Evolutionary conservation across 2,113 vertebrate genomes (phyloP).

Genomic region (Desmodus rotundus): DNA sequence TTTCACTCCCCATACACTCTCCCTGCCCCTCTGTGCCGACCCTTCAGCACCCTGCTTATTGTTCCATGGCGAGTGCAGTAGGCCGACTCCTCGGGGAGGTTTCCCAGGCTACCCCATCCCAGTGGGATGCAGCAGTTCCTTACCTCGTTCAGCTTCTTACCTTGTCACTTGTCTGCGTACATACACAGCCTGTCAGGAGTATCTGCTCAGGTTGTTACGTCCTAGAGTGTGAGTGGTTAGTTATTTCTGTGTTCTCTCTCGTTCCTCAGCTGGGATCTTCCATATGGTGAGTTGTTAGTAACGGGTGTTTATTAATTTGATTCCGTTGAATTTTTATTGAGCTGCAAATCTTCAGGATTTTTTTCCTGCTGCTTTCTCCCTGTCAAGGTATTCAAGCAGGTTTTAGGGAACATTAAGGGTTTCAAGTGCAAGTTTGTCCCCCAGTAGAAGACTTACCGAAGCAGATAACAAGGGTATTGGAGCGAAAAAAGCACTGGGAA

Average conservation of each 20-base stretch:
- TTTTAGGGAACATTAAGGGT: background rate
- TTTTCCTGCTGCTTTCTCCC: constrained; percentile 47
- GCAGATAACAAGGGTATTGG: constrained; percentile 27
- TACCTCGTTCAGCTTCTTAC: background rate
- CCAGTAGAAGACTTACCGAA: background rate
- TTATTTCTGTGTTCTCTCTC: background rate
- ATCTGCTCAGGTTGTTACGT: background rate
- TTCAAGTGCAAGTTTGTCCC: constrained; percentile 45
- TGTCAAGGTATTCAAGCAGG: background rate
- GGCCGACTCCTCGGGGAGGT: background rate
- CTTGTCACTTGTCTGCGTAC: background rate
- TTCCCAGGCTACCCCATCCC: background rate
- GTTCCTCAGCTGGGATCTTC: background rate
- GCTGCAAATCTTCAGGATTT: background rate
- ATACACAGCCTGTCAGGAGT: background rate
- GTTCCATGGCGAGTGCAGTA: background rate
- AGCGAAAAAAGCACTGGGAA: background rate
- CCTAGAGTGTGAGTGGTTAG: background rate
- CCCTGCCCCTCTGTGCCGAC: background rate
- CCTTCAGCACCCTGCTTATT: background rate
- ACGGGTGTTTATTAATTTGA: constrained; percentile 19
- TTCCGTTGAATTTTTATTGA: background rate
- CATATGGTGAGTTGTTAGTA: background rate
- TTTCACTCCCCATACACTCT: background rate
- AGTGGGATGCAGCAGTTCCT: too few species aligned